These are phyloP conservation scores for Troides helena DNA, from an alignment of 2,888 invertebrate species.

Conservation along the genomic window DNA sequence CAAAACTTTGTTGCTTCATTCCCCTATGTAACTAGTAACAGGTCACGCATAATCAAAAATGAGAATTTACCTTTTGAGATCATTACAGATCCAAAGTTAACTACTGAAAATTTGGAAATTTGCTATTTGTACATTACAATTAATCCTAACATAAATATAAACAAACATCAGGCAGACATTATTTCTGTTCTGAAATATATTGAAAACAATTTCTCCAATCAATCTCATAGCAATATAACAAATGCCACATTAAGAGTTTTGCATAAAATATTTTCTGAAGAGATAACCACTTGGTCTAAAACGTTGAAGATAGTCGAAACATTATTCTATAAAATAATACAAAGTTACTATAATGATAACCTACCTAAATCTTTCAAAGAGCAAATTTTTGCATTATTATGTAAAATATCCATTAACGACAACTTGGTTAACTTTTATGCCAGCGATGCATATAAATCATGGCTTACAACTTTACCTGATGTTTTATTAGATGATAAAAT, in stretches of 20 bases:
- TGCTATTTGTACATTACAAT: constrained; percentile 73
- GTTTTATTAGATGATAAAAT: constrained; percentile 76
- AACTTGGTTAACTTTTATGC: constrained; percentile 61
- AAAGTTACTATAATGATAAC: constrained; percentile 57
- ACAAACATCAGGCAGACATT: constrained; percentile 59
- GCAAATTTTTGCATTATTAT: constrained; percentile 65
- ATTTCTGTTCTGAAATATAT: constrained; percentile 71
- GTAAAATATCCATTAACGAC: constrained; percentile 68
- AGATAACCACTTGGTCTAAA: constrained; percentile 64
- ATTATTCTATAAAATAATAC: constrained; percentile 63
- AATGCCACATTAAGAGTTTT: constrained; percentile 56
- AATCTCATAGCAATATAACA: constrained; percentile 48
- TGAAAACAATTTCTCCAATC: constrained; percentile 66
- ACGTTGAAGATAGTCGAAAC: constrained; percentile 53
- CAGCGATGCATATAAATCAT: constrained; percentile 65
- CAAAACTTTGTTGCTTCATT: constrained; percentile 80
- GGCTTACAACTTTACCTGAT: constrained; percentile 79
- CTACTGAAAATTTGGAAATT: constrained; percentile 60
- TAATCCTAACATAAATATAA: constrained; percentile 62
- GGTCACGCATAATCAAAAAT: constrained; percentile 51
- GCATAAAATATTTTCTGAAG: constrained; percentile 56
- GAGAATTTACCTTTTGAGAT: constrained; percentile 48
- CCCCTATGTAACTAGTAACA: constrained; percentile 77
- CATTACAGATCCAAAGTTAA: constrained; percentile 62
- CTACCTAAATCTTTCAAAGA: constrained; percentile 54